Base-by-base conservation (phyloP, 2,797 vertebrate genomes). In the Lutjanus argentimaculatus region DNA sequence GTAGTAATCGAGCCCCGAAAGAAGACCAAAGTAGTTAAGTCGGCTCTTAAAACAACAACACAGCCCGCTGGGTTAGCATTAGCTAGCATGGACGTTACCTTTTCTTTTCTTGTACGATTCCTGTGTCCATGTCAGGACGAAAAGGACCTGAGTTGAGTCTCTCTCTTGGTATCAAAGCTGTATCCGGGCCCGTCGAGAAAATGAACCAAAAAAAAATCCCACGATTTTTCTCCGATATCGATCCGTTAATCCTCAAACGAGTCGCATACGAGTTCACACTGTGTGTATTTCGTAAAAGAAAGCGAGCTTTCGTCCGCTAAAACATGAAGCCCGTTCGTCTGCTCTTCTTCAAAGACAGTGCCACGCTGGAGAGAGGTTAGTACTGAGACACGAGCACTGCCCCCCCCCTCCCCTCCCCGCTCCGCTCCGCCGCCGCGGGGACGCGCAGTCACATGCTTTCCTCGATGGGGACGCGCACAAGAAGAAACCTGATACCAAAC, bases 41-140 rank as follows among this genome's bases (percentile, higher is more conserved):
- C 19, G 10, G 10, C 30, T 22, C 12, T 7, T 6, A 63, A 63
- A 65, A 79, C 43, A 56, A 40, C 40, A 21, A 40, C 19, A 40
- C 0, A 45, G 36, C 21, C 4, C 9, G 3, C 58, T 72, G 22
- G 8, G 51, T 19, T 19, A 66, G 55, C 45, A 7, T 30, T 12
- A 67, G 67, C 66, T 49, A 71, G 45, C 62, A 7, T 55, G 13
- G 14, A 66, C 72, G 11, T 91, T 96, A 98, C 97, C 97, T 97
- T 96, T 98, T 98, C 95, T 98, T 98, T 92, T 97, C 97, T 93
- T 95, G 96, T 95, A 95, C 94, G 91, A 89, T 95, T 95, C 91
- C 96, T 92, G 96, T 95, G 93, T 97, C 97, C 97, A 97, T 98
- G 93, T 95, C 94, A 90, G 94, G 94, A 94, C 89, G 85, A 82